Evolutionary conservation across 2,888 invertebrate genomes (phyloP).

Genomic region (Andrena camellia): DNA sequence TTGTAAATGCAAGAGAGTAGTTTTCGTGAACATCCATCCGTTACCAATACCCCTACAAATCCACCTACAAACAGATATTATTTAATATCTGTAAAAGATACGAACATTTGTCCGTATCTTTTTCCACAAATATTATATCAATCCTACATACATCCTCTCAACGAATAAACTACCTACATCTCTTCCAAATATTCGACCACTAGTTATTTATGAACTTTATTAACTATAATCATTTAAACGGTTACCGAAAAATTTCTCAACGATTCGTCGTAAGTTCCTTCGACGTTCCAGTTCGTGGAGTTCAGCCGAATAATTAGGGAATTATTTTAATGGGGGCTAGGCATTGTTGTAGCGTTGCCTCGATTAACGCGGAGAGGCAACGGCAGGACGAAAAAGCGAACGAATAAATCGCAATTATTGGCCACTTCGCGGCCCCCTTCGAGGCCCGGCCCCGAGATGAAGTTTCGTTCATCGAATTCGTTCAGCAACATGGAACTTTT

Average conservation of each 20-base stretch:
- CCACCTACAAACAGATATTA: no score
- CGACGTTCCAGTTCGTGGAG: slow-evolving; percentile 12
- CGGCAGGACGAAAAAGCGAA: slow-evolving; percentile 41
- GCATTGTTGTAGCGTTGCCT: slow-evolving; percentile 42
- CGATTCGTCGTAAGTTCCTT: neutral
- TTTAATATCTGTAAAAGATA: no score
- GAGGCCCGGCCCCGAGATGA: slow-evolving; percentile 43
- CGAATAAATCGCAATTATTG: slow-evolving; percentile 69
- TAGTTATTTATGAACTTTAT: no score
- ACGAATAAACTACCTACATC: no score
- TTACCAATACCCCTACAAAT: no score
- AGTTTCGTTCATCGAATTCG: slow-evolving; percentile 69
- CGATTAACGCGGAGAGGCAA: slow-evolving; percentile 52
- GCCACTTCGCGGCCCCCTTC: slow-evolving; percentile 60
- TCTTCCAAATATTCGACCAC: no score
- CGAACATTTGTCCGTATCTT: no score
- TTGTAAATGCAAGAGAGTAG: no score
- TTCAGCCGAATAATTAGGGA: slow-evolving; percentile 52
- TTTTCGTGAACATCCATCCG: no score
- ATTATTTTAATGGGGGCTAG: slow-evolving; percentile 45
- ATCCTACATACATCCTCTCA: no score
- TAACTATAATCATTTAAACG: no score
- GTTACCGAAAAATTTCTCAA: neutral
- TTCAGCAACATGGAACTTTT: slow-evolving; percentile 71
- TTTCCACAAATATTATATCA: no score